Base-by-base conservation (phyloP, 2,113 vertebrate genomes). In the Zosterops pallidus region DNA sequence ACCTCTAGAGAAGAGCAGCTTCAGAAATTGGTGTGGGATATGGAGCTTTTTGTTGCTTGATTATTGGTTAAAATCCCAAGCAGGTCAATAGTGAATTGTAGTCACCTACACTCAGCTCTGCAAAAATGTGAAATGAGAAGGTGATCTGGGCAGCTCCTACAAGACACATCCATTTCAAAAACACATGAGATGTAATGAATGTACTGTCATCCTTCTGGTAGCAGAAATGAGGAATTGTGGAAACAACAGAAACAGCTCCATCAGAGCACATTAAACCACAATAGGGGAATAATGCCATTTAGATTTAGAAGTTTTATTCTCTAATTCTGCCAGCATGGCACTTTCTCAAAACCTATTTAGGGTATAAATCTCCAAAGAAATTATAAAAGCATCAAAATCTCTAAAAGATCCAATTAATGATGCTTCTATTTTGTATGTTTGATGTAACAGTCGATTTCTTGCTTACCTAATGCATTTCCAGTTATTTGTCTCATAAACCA, bases 21-120 rank as follows among this genome's bases (percentile, higher is more conserved):
- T 90, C 79, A 92, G 52, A 96, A 91, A 88, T 86, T 90, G 83
- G 25, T 90, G 76, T 86, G 82, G 85, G 71, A 95, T 74, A 19
- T 47, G 14, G 84, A 77, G 75, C 55, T 52, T 86, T 94, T 69
- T 81, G 39, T 80, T 79, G 22, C 68, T 79, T 82, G 74, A 39
- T 86, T 92, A 64, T 92, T 87, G 86, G 86, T 65, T 91, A 57
- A 67, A 80, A 92, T 33, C n/a, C 63, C 75, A 65, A 65, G 77
- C 49, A 77, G 59, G 85, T 80, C 84, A 85, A 49, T 8, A 67
- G 33, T 62, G 87, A 91, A 85, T 57, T 70, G 31, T 62, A 87
- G 81, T 39, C 67, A 46, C 47, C 69, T 90, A 63, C 59, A 63
- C 50, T 31, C n/a, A 72, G 55, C 15, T 31, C 47, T 85, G 42